phyloP scores from a whole-genome alignment of 1,140 invertebrate species.

The Pentalonia nigronervosa region DNA sequence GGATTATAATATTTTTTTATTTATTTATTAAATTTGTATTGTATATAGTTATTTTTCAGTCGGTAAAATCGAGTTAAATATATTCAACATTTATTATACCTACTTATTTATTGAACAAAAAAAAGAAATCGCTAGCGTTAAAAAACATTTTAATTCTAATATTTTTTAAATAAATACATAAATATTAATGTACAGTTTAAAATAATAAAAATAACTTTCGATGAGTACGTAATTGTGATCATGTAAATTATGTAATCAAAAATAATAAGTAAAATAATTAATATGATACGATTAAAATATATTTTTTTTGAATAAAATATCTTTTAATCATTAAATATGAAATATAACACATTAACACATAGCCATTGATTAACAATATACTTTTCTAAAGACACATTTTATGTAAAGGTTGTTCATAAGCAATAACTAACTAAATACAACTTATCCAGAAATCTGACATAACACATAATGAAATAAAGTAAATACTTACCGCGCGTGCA shows the following conservation, averaged over 20 bases:
- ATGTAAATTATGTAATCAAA: too few relatives aligned
- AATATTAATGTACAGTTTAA: too few relatives aligned
- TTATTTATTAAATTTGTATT: background rate
- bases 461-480: background rate
- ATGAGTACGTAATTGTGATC: too few relatives aligned
- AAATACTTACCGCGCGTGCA: background rate
- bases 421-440: conserved; percentile 2
- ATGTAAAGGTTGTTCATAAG: background rate
- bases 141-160: background rate
- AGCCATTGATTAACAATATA: background rate
- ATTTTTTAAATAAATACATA: too few relatives aligned
- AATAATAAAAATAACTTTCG: too few relatives aligned
- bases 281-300: too few relatives aligned
- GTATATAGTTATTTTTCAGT: background rate
- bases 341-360: background rate
- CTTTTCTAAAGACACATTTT: background rate
- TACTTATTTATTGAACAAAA: background rate
- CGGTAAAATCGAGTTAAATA: background rate
- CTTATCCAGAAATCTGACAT: conserved; percentile 16
- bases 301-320: too few relatives aligned
- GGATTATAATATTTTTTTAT: background rate
- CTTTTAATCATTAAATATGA: background rate
- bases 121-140: background rate
- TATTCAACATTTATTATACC: background rate
- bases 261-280: too few relatives aligned